These are phyloP conservation scores for Drosophila obscura DNA, from an alignment of 1,140 invertebrate genomes.

Conservation along the genomic window DNA sequence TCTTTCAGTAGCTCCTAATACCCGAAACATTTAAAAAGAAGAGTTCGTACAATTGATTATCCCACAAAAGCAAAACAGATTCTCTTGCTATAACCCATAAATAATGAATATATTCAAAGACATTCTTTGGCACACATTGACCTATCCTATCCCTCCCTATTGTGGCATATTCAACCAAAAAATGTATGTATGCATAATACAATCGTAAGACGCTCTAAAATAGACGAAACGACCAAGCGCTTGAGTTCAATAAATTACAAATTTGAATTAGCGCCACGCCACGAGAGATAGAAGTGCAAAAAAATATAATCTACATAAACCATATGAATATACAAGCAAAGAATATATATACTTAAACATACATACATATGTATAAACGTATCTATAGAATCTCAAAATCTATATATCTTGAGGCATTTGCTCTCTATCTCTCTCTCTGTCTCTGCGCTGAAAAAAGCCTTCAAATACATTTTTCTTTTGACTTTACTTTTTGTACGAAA, in stretches of 20 bases:
- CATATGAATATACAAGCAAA: conserved; percentile 31
- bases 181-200: conserved; percentile 30
- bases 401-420: conserved; percentile 35
- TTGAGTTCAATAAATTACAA: conserved; percentile 68
- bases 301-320: conserved; percentile 43
- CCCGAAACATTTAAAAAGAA: no score
- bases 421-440: not conserved
- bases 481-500: conserved; percentile 38
- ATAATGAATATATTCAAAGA: conserved; percentile 19
- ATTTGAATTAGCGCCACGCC: conserved; percentile 51
- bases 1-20: no score
- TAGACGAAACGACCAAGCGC: conserved; percentile 31
- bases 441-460: conserved; percentile 46
- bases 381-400: conserved; percentile 17
- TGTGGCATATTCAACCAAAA: conserved; percentile 1
- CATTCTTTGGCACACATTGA: conserved; percentile 27
- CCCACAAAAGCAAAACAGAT: conserved; percentile 7
- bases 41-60: no score
- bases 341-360: conserved; percentile 1
- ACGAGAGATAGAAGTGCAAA: conserved; percentile 35
- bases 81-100: not conserved
- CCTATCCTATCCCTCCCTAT: conserved; percentile 12
- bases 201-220: conserved; percentile 27
- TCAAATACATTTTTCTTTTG: conserved; percentile 40
- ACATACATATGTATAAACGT: conserved; percentile 19